phyloP scores from a whole-genome alignment of 2,797 vertebrate species.

The Tamandua tetradactyla region DNA sequence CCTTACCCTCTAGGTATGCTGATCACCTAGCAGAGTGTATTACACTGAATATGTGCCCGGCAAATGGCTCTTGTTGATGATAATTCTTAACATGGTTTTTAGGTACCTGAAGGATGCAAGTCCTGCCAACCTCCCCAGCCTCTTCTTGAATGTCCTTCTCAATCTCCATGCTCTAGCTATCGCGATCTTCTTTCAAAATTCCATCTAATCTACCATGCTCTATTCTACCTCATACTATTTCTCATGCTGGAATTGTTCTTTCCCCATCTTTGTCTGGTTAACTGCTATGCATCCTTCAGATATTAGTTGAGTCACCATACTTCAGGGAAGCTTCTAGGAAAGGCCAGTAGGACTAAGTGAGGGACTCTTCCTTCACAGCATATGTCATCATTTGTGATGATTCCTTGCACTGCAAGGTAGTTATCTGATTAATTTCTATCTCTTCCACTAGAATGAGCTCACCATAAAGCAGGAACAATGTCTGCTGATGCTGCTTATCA shows the following conservation, averaged over 20 bases:
- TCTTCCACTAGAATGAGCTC: not conserved
- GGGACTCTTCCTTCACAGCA: not conserved
- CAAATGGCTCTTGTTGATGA: not conserved
- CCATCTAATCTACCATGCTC: not conserved
- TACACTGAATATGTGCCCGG: not conserved
- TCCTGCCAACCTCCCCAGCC: rapidly evolving
- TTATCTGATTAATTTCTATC: not conserved
- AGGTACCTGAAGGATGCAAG: not conserved
- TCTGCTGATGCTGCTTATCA: not conserved
- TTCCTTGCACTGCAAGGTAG: not conserved
- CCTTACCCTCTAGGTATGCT: not conserved
- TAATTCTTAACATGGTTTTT: not conserved
- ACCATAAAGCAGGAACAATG: not conserved
- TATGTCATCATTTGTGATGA: not conserved
- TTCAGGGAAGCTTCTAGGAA: not conserved
- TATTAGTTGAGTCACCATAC: not conserved
- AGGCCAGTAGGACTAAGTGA: not conserved
- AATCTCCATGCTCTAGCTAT: rapidly evolving
- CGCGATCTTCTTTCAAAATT: not conserved
- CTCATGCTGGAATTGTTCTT: rapidly evolving
- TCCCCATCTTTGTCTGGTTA: not conserved
- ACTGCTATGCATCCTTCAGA: not conserved
- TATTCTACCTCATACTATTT: rapidly evolving
- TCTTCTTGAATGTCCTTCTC: not conserved
- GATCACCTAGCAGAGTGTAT: not conserved